These are phyloP conservation scores for Adoxophyes honmai DNA, from an alignment of 1,140 invertebrate species.

Conservation along the genomic window DNA sequence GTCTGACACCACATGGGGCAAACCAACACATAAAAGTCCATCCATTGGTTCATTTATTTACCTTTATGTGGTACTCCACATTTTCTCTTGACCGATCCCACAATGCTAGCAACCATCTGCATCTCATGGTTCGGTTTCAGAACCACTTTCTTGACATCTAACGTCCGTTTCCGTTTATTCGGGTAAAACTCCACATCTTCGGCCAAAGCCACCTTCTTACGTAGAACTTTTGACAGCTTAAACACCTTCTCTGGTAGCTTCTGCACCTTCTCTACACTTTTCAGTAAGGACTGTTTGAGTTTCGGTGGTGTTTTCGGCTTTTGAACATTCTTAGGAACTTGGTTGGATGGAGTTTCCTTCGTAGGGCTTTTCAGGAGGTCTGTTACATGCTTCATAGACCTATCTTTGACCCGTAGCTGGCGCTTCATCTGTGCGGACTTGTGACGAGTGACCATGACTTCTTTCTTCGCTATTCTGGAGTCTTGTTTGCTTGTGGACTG, in stretches of 20 bases:
- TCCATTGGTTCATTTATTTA: too few species aligned
- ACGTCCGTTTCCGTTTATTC: conserved; percentile 34
- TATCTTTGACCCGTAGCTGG: conserved; percentile 27
- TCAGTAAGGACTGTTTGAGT: conserved; percentile 11
- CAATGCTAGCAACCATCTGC: conserved; percentile 40
- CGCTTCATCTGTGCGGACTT: conserved; percentile 44
- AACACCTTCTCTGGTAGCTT: conserved; percentile 12
- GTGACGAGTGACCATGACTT: conserved; percentile 36
- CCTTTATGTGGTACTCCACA: conserved; percentile 35
- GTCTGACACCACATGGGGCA: too few species aligned
- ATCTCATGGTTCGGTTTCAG: conserved; percentile 40
- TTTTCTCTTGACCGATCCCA: conserved; percentile 45
- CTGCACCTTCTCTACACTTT: conserved; percentile 13
- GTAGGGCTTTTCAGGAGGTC: conserved; percentile 22
- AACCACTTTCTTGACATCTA: conserved; percentile 29
- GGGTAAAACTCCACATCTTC: conserved; percentile 39
- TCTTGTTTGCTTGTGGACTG: neutral
- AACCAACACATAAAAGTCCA: too few species aligned
- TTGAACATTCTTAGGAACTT: conserved; percentile 17
- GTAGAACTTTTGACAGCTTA: neutral
- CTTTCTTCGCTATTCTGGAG: neutral
- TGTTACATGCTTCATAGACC: conserved; percentile 20
- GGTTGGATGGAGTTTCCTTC: neutral
- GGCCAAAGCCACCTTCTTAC: neutral
- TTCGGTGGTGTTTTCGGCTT: neutral